Conservation (phyloP, 2,113 vertebrate species). For the Serilophus lunatus region DNA sequence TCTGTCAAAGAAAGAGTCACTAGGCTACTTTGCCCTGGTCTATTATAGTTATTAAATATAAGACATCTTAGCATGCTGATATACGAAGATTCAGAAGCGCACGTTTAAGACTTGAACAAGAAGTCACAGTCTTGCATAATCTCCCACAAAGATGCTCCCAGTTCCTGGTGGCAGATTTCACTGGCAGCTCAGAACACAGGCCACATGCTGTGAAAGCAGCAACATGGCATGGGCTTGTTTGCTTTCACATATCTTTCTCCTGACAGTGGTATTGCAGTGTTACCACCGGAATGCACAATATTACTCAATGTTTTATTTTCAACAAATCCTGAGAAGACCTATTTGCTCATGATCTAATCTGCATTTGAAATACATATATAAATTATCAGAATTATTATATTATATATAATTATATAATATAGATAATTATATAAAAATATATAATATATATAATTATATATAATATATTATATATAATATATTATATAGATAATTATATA, state of each 20-base stretch:
- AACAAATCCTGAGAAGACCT: background rate
- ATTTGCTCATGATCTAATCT: background rate
- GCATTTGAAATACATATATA: background rate
- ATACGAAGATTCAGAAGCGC: accelerated
- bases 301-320: background rate
- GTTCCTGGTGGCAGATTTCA: background rate
- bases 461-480: too few species aligned
- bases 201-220: background rate
- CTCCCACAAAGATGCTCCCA: background rate
- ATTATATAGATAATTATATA: too few species aligned
- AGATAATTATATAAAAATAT: too few species aligned
- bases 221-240: accelerated
- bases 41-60: background rate
- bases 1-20: background rate
- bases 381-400: too few species aligned
- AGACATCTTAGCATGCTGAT: accelerated
- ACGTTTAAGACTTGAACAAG: accelerated
- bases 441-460: too few species aligned
- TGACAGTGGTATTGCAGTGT: accelerated
- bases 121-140: background rate
- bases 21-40: background rate
- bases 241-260: background rate
- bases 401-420: too few species aligned
- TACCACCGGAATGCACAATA: background rate
- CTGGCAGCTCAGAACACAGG: background rate